A percentile compares a stretch with the other conserved stretches of the same genome.
Conservation (phyloP, 1,140 invertebrate species). For the Tetragonula clypearis region DNA sequence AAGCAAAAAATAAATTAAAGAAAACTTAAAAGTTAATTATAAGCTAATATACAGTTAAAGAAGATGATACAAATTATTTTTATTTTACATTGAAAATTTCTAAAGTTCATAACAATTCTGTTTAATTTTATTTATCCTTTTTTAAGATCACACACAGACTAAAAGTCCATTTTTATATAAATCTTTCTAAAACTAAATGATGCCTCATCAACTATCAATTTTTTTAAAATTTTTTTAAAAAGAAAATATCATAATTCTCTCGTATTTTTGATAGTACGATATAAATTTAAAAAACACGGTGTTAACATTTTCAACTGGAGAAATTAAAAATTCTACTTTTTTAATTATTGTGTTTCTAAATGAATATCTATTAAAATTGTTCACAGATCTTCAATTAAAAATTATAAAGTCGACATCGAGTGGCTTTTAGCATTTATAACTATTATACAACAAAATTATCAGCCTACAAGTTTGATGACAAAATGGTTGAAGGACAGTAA, state of each 20-base stretch:
- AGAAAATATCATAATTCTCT: neutral
- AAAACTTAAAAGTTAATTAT: no score
- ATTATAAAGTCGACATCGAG: neutral
- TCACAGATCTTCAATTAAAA: neutral
- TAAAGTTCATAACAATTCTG: no score
- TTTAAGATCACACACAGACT: neutral
- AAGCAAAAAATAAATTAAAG: no score
- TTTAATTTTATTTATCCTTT: no score
- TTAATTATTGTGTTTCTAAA: neutral
- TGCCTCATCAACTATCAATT: neutral
- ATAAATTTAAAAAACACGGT: no score
- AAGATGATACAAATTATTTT: no score
- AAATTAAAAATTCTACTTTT: neutral
- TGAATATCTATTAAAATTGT: neutral
- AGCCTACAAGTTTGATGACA: neutral
- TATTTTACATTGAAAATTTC: no score
- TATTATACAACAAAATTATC: neutral
- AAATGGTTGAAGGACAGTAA: constrained; percentile 1
- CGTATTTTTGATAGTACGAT: neutral
- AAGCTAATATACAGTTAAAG: no score
- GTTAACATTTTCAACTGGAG: neutral
- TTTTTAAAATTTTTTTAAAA: neutral
- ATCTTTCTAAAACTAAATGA: neutral
- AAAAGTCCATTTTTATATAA: neutral
- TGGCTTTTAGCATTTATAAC: neutral